Base-by-base conservation (phyloP, 2,113 vertebrate genomes). In the Lepidothrix coronata region DNA sequence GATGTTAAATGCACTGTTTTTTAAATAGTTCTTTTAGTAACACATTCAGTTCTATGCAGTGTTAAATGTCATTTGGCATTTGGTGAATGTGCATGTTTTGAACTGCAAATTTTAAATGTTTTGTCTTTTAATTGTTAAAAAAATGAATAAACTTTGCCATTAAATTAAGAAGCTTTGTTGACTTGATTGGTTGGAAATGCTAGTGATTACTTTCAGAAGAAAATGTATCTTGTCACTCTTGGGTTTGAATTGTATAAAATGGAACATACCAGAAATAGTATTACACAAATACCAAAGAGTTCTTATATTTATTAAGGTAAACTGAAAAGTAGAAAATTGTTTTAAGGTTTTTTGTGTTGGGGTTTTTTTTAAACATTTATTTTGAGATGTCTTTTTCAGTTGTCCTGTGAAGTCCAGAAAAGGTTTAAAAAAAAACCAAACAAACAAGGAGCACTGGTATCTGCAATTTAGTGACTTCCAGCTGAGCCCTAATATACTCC, bases 81-180 rank as follows among this genome's bases (percentile, higher is more conserved):
- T 98, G 98, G 99, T 99, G 99, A 98, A 99, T 98, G 98, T 99
- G 99, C 99, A 99, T 99, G 99, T 99, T 98, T 98, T 98, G 98
- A 99, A 99, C 98, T 98, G 98, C 98, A 98, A 97, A 98, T 98
- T 99, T 98, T 99, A 98, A 98, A 98, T 98, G 99, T 99, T 98
- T 98, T 98, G 98, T 99, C 98, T 98, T 98, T 93, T 98, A 98
- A 98, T 98, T 99, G 98, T 98, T 98, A 96, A 93, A 98, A 98
- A 97, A 97, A 96, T 80, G 55, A 98, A 98, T 98, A 98, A 98
- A 98, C 96, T 96, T 97, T 97, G 90, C 92, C 96, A 96, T 97
- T 98, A 96, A 96, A 91, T 94, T 89, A 96, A 97, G 52, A 85
- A 83, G 54, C 8, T 44, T 55, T 73, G 33, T 85, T 73, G 37